Conservation (phyloP, 2,888 invertebrate genomes). For the Agrilus biguttatus region DNA sequence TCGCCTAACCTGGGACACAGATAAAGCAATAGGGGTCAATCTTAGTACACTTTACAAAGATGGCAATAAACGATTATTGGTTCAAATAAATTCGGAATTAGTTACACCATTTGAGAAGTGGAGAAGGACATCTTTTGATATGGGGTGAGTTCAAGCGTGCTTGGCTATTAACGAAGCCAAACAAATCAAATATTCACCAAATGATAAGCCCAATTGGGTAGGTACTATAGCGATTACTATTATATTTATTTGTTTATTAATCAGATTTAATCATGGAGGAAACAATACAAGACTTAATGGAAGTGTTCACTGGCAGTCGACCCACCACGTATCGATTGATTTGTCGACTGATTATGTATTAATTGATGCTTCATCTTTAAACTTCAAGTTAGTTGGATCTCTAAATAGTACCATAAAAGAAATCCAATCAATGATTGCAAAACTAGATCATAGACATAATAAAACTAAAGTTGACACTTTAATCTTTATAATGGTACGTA, state of each 20-base stretch:
- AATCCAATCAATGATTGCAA: slow-evolving; percentile 41
- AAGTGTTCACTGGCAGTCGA: slow-evolving; percentile 44
- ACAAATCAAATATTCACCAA: no score
- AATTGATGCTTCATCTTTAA: slow-evolving; percentile 27
- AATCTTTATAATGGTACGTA: slow-evolving; percentile 34
- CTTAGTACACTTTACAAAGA: slow-evolving; percentile 45
- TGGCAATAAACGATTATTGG: slow-evolving; percentile 32
- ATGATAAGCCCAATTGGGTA: no score
- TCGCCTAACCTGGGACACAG: slow-evolving; percentile 55
- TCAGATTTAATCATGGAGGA: slow-evolving; percentile 35
- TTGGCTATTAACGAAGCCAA: slow-evolving; percentile 1
- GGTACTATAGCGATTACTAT: no score
- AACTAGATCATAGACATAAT: slow-evolving; percentile 40
- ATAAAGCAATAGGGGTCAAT: slow-evolving; percentile 43
- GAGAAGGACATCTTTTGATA: slow-evolving; percentile 37
- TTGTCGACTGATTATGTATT: slow-evolving; percentile 34
- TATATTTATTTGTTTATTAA: slow-evolving; percentile 8
- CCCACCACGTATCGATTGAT: slow-evolving; percentile 40
- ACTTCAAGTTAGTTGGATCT: slow-evolving; percentile 36
- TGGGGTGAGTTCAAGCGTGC: slow-evolving; percentile 27
- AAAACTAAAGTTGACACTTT: slow-evolving; percentile 35
- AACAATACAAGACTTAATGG: slow-evolving; percentile 38
- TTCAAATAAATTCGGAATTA: slow-evolving; percentile 32
- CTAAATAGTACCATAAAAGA: slow-evolving; percentile 43
- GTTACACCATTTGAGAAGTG: slow-evolving; percentile 43